phyloP scores from a whole-genome alignment of 2,797 vertebrate species.

The Thalassophryne amazonica region DNA sequence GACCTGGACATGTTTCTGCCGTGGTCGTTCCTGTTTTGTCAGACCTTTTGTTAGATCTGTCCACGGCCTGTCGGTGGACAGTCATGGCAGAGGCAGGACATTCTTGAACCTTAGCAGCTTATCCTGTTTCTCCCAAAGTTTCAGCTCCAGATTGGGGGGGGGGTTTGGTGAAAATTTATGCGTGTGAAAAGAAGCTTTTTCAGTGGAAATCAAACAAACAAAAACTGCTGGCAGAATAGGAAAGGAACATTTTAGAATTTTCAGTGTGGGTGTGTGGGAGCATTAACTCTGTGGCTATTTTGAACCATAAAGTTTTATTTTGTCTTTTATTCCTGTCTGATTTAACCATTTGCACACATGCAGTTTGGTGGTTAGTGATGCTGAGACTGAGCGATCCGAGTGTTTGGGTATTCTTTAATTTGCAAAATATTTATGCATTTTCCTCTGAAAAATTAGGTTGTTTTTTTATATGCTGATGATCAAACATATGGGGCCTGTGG shows the following conservation, averaged over 20 bases:
- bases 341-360: too few species aligned
- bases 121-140: conserved; percentile 68
- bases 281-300: neutral
- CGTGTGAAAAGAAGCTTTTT: conserved; percentile 2
- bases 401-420: too few species aligned
- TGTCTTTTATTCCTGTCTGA: too few species aligned
- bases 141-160: conserved; percentile 40
- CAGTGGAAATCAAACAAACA: conserved; percentile 21
- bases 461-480: too few species aligned
- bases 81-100: conserved; percentile 28
- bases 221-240: conserved; percentile 24
- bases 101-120: conserved; percentile 55
- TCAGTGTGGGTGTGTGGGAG: conserved; percentile 6
- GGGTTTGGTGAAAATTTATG: conserved; percentile 22
- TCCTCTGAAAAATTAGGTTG: too few species aligned
- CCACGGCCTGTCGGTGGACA: conserved; percentile 7
- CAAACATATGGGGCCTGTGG: too few species aligned
- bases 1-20: conserved; percentile 64
- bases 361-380: too few species aligned
- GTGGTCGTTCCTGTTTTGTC: conserved; percentile 69
- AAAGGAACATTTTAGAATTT: conserved; percentile 18
- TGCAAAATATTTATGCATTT: too few species aligned
- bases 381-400: too few species aligned
- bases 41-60: conserved; percentile 46
- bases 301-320: neutral